Evolutionary conservation across 2,888 invertebrate species (phyloP), one percentile per base, ranked within the genome.

Genomic region (Eledona agricola): DNA sequence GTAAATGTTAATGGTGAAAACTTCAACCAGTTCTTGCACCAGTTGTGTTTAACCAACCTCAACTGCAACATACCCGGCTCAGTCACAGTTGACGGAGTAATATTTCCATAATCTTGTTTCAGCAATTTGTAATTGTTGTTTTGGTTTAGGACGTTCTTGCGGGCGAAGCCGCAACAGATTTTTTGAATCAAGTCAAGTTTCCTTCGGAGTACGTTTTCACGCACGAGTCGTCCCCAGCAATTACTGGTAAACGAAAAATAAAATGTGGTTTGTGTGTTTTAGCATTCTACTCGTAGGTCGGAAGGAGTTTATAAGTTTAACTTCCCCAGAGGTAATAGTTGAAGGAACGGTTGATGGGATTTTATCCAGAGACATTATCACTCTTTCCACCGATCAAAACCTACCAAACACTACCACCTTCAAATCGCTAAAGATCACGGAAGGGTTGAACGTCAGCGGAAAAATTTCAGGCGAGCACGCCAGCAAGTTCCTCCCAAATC

Each of bases 191-290:
- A 12, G 59, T 83, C 0, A 62, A 64, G 34, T 85, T 81, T 66
- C 84, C 83, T 0, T 69, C 75, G 4, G 80, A 80, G 17, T 85
- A 76, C 55, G 64, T 84, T 2, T 67, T 77, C 52, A 66, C 67
- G 1, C 72, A 75, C 57, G 63, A 64, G 3, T 31, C 60, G 5
- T 59, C 65, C 2, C 69, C 73, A 10, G 62, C 70, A 1, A 73
- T 84, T n/a, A 68, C 70, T 3, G 80, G 78, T 28, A 65, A 64
- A n/a, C n/a, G n/a, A n/a, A n/a, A n/a, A n/a, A n/a, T n/a, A n/a
- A n/a, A n/a, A n/a, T n/a, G n/a, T n/a, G n/a, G n/a, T n/a, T n/a
- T n/a, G n/a, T n/a, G n/a, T n/a, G n/a, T n/a, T n/a, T n/a, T n/a
- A n/a, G n/a, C n/a, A n/a, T 37, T 15, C 7, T 16, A 23, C 12